A percentile compares a stretch with the other conserved stretches of the same genome.
Conservation (phyloP, 37 sponge, comb jelly and placozoan genomes). For the Trichoplax adhaerens region DNA sequence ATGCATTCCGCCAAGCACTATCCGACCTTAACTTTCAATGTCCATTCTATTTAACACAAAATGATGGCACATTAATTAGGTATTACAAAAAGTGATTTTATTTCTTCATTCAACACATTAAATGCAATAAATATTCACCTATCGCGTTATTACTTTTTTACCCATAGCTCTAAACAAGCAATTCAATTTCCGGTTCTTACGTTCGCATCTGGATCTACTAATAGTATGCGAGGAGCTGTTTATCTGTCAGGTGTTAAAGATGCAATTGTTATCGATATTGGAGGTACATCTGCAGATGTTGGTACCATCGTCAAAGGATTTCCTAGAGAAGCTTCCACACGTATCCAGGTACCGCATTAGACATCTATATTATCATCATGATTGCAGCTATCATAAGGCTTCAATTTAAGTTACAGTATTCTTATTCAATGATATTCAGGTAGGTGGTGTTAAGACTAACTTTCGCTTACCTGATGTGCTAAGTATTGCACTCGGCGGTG, state of each 20-base stretch:
- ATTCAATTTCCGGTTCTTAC: conserved; percentile 46
- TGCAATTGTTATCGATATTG: conserved; percentile 71
- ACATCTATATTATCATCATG: neutral
- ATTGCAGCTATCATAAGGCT: neutral
- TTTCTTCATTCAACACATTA: neutral
- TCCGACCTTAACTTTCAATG: conserved; percentile 20
- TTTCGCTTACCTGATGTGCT: conserved; percentile 60
- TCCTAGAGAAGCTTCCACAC: conserved; percentile 54
- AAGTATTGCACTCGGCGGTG: conserved; percentile 67
- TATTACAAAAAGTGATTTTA: neutral
- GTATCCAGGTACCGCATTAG: conserved; percentile 25
- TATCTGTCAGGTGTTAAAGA: conserved; percentile 40
- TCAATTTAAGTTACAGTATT: conserved; percentile 1
- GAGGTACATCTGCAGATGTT: conserved; percentile 68
- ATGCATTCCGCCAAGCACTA: conserved; percentile 46
- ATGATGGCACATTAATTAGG: conserved; percentile 86
- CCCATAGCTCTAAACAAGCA: conserved; percentile 32
- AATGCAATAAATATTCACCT: neutral
- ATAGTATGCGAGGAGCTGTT: conserved; percentile 71
- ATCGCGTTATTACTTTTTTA: neutral
- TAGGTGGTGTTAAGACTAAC: conserved; percentile 62
- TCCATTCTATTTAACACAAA: conserved; percentile 63
- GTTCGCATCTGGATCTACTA: conserved; percentile 71
- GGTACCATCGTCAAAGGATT: conserved; percentile 51
- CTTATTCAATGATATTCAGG: conserved; percentile 12